These are phyloP conservation scores for Drosophila yooni DNA, from an alignment of 2,888 invertebrate species.

Conservation along the genomic window DNA sequence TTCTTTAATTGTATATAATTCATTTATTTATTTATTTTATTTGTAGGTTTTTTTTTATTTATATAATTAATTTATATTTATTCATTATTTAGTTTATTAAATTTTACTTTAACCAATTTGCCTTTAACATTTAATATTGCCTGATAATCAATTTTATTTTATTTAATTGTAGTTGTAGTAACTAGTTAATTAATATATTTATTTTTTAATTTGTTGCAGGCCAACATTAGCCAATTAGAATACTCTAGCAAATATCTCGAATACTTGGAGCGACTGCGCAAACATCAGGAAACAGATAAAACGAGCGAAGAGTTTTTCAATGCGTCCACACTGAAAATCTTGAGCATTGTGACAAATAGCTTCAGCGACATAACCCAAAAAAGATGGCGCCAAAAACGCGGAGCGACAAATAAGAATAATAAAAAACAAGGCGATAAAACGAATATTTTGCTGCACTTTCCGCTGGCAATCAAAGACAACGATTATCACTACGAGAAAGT, in stretches of 20 bases:
- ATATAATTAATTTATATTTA: neutral
- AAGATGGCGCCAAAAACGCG: conserved; percentile 39
- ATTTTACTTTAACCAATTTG: neutral
- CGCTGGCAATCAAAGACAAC: conserved; percentile 54
- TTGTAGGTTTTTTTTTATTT: neutral
- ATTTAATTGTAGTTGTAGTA: neutral
- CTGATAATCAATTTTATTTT: neutral
- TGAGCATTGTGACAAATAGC: conserved; percentile 72
- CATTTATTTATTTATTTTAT: neutral
- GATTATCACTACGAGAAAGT: conserved; percentile 67
- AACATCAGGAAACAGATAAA: conserved; percentile 5
- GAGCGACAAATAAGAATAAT: neutral
- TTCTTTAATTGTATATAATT: neutral
- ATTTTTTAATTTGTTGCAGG: conserved; percentile 85
- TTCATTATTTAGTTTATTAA: neutral
- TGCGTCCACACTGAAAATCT: conserved; percentile 56
- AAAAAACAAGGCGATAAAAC: conserved; percentile 41
- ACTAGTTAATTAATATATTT: neutral
- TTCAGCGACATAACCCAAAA: conserved; percentile 50
- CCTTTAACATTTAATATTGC: neutral
- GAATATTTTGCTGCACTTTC: conserved; percentile 68
- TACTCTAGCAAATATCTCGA: conserved; percentile 87
- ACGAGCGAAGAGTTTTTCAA: conserved; percentile 1
- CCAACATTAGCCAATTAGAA: conserved; percentile 88
- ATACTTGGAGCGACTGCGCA: conserved; percentile 86